These are phyloP conservation scores for Thumatha senex DNA, from an alignment of 2,888 invertebrate species.

Conservation along the genomic window DNA sequence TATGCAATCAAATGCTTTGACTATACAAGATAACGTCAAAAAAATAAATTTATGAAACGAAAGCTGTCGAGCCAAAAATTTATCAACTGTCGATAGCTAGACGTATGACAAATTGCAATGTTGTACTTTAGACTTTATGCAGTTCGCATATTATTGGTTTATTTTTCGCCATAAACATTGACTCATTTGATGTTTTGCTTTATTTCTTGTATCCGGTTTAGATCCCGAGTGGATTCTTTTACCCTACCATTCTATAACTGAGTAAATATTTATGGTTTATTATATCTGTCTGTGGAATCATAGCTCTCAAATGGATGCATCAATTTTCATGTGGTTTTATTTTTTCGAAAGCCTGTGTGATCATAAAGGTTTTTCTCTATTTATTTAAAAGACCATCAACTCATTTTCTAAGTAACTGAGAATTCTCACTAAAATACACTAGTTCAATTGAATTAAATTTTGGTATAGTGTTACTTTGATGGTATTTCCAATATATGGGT, in stretches of 20 bases:
- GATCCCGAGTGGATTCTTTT: not conserved
- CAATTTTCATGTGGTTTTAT: too few species aligned
- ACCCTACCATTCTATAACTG: too few species aligned
- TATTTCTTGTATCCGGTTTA: not conserved
- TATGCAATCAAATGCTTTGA: constrained; percentile 20
- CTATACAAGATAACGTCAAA: constrained; percentile 30
- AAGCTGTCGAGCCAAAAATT: constrained; percentile 49
- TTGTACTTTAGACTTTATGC: constrained; percentile 28
- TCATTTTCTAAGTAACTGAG: too few species aligned
- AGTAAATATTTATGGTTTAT: not conserved
- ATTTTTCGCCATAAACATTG: not conserved
- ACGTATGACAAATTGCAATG: constrained; percentile 60
- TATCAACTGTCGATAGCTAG: constrained; percentile 54
- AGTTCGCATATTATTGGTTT: constrained; percentile 7
- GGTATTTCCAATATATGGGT: too few species aligned
- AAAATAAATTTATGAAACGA: constrained; percentile 33
- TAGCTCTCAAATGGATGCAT: too few species aligned
- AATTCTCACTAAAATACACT: too few species aligned
- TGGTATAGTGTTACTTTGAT: too few species aligned
- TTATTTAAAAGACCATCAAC: too few species aligned
- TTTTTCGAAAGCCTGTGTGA: too few species aligned
- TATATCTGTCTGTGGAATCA: too few species aligned
- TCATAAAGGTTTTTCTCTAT: too few species aligned
- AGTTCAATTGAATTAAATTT: too few species aligned
- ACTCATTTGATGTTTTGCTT: not conserved